Base-by-base conservation (phyloP, 2,888 invertebrate genomes). In the Craniophora ligustri region DNA sequence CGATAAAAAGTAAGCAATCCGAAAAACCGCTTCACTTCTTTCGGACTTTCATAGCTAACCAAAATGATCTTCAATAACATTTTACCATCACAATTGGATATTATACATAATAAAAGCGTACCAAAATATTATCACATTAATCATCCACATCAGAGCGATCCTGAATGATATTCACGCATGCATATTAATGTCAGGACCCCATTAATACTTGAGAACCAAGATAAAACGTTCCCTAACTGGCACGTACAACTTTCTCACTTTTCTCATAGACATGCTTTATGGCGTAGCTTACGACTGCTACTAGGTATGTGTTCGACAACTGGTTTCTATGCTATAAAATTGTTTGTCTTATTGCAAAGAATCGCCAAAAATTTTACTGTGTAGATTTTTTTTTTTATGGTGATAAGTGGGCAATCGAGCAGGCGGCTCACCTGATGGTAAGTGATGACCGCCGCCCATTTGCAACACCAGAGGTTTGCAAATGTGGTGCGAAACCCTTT, bases 181-280 rank as follows among this genome's bases (percentile, higher is more conserved):
- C 61, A 67, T 67, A 67, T 66, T 66, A 70, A 70, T 66, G 26
- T 47, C 16, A 41, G 41, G 26, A 49, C 14, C 28, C 34, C 45
- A 57, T 67, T 70, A 26, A 56, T 67, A 55, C 55, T 55, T 55
- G 41, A 69, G 66, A 30, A 19, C 45, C 36, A 28, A 45, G 66
- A 65, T 65, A 69, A 60, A 70, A 60, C 40, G 51, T 53, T 58
- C 35, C 28, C 35, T 41, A 16, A 32, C 51, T 40, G 6, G 48
- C 32, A 42, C 51, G 45, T 42, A 47, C 35, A 65, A 67, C 41
- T 67, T 54, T 64, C 40, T 23, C 31, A 42, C 34, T 38, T 47
- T 40, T 39, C 34, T 8, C 36, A 23, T 16, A 19, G 2, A 2
- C 1, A 10, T 15, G 7, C 28, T 3, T 3, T 44, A 64, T 53